phyloP scores from a whole-genome alignment of 2,113 vertebrate genomes.

The Lophura nycthemera region DNA sequence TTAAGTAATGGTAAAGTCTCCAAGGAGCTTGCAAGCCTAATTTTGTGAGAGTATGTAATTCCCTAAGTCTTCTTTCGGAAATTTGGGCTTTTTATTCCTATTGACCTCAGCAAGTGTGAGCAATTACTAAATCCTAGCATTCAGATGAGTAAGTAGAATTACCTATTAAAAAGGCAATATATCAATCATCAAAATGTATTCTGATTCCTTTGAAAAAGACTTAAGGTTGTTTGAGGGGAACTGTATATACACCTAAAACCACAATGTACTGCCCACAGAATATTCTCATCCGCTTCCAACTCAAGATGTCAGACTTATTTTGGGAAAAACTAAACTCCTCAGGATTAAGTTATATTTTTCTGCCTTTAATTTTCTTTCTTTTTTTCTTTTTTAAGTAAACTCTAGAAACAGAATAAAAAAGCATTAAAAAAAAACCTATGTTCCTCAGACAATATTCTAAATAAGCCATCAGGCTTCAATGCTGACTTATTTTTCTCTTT shows the following conservation, averaged over 20 bases:
- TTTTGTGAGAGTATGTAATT: neutral
- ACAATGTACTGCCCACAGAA: neutral
- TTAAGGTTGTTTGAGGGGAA: neutral
- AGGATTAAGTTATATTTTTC: neutral
- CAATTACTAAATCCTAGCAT: neutral
- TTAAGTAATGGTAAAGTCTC: neutral
- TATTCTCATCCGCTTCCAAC: neutral
- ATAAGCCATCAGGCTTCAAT: neutral
- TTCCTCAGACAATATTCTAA: neutral
- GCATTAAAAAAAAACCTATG: neutral
- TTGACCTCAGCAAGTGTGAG: neutral
- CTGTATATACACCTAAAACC: neutral
- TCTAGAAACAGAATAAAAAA: neutral
- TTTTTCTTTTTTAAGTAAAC: neutral
- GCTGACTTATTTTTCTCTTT: neutral
- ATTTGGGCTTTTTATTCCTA: neutral
- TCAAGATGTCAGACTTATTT: constrained; percentile 29
- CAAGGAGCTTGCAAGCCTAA: neutral
- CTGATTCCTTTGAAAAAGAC: neutral
- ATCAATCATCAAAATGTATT: neutral
- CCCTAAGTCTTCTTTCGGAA: neutral
- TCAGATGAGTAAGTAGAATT: neutral
- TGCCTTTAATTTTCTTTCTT: neutral
- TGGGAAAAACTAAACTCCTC: neutral
- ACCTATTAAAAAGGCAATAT: neutral